These are phyloP conservation scores for Parus major DNA, from an alignment of 2,113 vertebrate species.

Conservation along the genomic window DNA sequence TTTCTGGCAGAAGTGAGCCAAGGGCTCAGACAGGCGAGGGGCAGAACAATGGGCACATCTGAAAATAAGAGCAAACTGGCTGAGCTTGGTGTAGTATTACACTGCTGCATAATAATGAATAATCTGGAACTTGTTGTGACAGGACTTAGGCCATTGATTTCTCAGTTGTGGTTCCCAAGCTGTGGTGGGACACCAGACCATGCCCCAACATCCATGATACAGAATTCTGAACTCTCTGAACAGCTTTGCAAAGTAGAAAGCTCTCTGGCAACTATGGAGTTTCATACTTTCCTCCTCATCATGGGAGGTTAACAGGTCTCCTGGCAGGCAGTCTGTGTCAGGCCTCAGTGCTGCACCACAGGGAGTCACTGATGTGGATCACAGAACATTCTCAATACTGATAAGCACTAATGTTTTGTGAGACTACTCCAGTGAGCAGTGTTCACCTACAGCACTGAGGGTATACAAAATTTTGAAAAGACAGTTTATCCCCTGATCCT, in stretches of 20 bases:
- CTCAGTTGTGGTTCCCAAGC: neutral
- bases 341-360: neutral
- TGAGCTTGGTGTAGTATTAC: neutral
- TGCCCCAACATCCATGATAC: neutral
- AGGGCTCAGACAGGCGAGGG: constrained; percentile 81
- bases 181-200: neutral
- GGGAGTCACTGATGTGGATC: neutral
- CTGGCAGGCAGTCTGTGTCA: neutral
- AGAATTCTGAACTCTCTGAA: neutral
- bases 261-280: neutral
- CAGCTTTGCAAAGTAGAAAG: neutral
- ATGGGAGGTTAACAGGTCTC: neutral
- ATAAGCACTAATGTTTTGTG: neutral
- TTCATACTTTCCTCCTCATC: neutral
- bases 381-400: neutral
- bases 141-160: neutral
- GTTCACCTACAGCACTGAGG: neutral
- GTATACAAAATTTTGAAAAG: neutral
- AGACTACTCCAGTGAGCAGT: neutral
- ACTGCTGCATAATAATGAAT: neutral
- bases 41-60: constrained; percentile 84
- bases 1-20: constrained; percentile 86
- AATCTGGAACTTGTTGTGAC: neutral
- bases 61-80: constrained; percentile 12
- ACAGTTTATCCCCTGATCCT: neutral